Evolutionary conservation across 2,888 invertebrate genomes (phyloP), one percentile per base, ranked within the genome.

Genomic region (Dichetophora obliterata): DNA sequence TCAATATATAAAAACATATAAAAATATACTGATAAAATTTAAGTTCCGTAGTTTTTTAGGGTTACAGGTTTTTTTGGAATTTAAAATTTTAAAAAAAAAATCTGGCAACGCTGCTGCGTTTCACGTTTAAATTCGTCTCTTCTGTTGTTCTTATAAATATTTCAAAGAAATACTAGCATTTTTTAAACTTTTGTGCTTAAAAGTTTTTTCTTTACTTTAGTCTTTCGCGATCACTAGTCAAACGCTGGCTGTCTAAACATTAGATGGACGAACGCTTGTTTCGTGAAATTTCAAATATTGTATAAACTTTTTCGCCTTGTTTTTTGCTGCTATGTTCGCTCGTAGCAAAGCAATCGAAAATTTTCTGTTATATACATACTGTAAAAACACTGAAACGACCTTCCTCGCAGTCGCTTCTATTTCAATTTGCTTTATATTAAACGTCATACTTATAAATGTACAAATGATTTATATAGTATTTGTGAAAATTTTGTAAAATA

Each of bases 171-270:
- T 31, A 4, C 54, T 8, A 19, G 19, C 19, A 31, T 63, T 63
- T 63, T 31, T 9, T n/a, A 63, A 54, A 63, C 48, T 68, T 22
- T 48, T 24, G 11, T 50, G 11, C 16, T 24, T 14, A 5, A 22
- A 19, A 6, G 34, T 71, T 59, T 48, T 24, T 66, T 22, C 22
- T n/a, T 31, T 31, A 31, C 3, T 31, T 66, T 57, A 78, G 78
- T 78, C 76, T 71, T 72, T 61, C 63, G 59, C 72, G 65, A 76
- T 65, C 71, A 22, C 57, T 63, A 37, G 54, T 66, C 74, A 66
- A 52, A 65, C 74, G 65, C 74, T 74, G 74, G 74, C 74, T 37
- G 37, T 52, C 43, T 59, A 14, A 37, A 19, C 27, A 37, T 27
- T 37, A 66, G 37, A 74, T 52, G 54, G 74, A 54, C 52, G 74